Base-by-base conservation (phyloP, 1,140 invertebrate species). In the Cylas formicarius region DNA sequence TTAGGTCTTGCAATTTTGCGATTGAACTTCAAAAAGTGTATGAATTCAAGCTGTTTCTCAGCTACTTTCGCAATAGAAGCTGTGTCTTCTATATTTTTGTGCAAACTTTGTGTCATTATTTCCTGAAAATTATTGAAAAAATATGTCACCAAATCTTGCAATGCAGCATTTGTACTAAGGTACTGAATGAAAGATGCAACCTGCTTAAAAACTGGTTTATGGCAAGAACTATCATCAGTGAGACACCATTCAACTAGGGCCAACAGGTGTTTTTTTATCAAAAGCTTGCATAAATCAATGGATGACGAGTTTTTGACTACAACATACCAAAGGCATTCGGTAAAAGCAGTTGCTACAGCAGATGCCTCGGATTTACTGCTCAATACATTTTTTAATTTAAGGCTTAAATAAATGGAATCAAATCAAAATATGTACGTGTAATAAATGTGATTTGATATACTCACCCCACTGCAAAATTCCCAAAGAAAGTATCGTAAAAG, bases 321-420 rank as follows among this genome's bases (percentile, higher is more conserved):
- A 16, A 75, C 59, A 57, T 78, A 86, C 17, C 74, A 73, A 14
- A 84, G 52, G 61, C 84, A 87, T 66, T 88, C 85, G 16, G 78
- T 67, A 53, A 77, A 82, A 6, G 81, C 72, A 45, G 63, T 73
- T 1, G 77, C 66, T 16, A 85, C 68, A 0, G 76, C 73, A 16
- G 68, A 61, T 24, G 67, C 70, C 65, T 87, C 83, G 7, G 72
- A 76, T 11, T 64, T 62, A 55, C 75, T 81, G 2, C 67, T 56
- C 45, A 68, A 63, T 4, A 74, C 68, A 50, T 56, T 68, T 40
- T 69, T 71, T 14, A 65, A 61, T 19, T 61, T 68, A 50, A 83
- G 69, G 7, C 78, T 80, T 57, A 37, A 67, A 68, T 40, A 44
- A 34, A 49, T 19, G 14, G 17, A 32, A 35, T 14, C 13, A 32